Conservation (phyloP, 2,888 invertebrate genomes). For the Eledona agricola region DNA sequence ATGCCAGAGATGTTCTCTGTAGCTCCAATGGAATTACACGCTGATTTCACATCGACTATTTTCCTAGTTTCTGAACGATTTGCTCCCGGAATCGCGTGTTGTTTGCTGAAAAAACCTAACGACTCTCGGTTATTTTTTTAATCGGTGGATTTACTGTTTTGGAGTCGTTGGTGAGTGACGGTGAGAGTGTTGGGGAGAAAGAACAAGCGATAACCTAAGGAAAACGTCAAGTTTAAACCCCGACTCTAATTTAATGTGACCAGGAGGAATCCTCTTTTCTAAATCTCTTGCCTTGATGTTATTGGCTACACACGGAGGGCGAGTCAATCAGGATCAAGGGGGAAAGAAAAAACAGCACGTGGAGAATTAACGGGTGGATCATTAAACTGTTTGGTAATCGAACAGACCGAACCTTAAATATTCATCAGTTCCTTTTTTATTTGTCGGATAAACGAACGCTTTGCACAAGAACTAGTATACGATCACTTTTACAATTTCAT, state of each 20-base stretch:
- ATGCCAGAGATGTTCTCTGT: constrained; percentile 37
- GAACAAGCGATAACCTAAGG: constrained; percentile 28
- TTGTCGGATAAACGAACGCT: constrained; percentile 30
- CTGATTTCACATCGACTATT: constrained; percentile 47
- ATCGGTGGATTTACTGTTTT: constrained; percentile 6
- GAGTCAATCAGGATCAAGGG: constrained; percentile 44
- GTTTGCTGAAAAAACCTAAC: constrained; percentile 35
- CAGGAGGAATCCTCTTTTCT: constrained; percentile 45
- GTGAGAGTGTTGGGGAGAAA: constrained; percentile 23
- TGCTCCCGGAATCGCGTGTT: no score
- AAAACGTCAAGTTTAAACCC: constrained; percentile 44
- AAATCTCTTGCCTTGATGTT: constrained; percentile 43
- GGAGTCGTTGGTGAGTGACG: constrained; percentile 1
- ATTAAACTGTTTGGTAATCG: constrained; percentile 28
- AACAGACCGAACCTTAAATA: constrained; percentile 28
- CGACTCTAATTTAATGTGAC: constrained; percentile 47
- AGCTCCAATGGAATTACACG: constrained; percentile 46
- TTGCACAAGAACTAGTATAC: constrained; percentile 27
- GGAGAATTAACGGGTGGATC: constrained; percentile 30
- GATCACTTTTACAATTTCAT: constrained; percentile 35
- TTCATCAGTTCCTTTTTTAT: constrained; percentile 26
- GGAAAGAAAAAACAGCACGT: constrained; percentile 17
- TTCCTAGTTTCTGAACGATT: constrained; percentile 47
- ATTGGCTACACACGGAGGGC: constrained; percentile 41
- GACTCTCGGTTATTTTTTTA: constrained; percentile 11